phyloP scores from a whole-genome alignment of 2,113 vertebrate genomes.

The Bambusicola thoracicus region DNA sequence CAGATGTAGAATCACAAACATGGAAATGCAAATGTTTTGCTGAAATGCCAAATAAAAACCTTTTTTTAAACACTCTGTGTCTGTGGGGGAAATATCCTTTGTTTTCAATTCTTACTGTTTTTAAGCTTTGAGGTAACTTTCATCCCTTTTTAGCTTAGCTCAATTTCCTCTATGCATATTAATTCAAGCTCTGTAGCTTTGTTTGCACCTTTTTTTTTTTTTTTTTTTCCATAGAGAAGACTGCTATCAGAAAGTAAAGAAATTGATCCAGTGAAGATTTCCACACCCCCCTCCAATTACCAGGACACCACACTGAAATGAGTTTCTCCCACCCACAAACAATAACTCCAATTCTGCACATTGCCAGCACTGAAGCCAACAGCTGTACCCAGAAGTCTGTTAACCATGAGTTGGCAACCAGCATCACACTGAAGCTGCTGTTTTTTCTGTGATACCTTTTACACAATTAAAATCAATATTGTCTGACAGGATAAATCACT shows the following conservation, averaged over 20 bases:
- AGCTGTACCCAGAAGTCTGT: not conserved
- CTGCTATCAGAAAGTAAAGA: not conserved
- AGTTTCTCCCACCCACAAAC: not conserved
- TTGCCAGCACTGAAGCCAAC: not conserved
- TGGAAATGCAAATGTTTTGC: not conserved
- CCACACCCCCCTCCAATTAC: not conserved
- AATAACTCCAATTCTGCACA: not conserved
- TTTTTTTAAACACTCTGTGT: not conserved
- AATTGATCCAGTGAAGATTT: not conserved
- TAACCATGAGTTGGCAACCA: fast-evolving
- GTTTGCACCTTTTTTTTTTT: not conserved
- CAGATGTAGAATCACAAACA: not conserved
- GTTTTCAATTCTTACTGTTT: not conserved
- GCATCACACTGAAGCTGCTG: not conserved
- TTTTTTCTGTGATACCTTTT: not conserved
- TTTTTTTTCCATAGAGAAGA: not conserved
- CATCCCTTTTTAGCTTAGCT: not conserved
- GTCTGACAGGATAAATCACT: not conserved
- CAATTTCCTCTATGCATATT: not conserved
- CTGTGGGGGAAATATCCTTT: not conserved
- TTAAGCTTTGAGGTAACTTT: not conserved
- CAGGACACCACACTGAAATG: not conserved
- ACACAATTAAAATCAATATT: not conserved
- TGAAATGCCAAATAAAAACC: not conserved
- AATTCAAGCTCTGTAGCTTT: not conserved